These are phyloP conservation scores for Macheiramphus alcinus DNA, from an alignment of 2,113 vertebrate genomes.

Conservation along the genomic window DNA sequence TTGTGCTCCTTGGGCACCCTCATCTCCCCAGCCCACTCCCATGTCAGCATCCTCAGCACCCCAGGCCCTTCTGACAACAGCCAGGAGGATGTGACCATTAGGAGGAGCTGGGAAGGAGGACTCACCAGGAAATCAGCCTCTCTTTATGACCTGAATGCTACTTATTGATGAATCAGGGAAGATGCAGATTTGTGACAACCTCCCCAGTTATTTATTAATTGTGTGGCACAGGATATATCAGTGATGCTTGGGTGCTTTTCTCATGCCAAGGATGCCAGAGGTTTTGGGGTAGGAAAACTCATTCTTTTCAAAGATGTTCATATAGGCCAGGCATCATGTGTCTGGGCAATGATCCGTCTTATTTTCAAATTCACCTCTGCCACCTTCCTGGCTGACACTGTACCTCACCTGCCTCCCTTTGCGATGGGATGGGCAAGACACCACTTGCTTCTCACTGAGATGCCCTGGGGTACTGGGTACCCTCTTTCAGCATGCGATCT, in stretches of 20 bases:
- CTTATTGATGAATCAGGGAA: conserved; percentile 45
- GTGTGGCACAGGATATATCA: background rate
- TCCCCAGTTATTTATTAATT: background rate
- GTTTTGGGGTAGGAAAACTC: background rate
- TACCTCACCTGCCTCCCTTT: background rate
- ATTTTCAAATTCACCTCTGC: background rate
- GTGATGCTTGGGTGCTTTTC: background rate
- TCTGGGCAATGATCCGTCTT: background rate
- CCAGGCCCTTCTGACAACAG: background rate
- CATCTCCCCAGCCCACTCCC: background rate
- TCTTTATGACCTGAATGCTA: background rate
- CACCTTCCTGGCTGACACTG: background rate
- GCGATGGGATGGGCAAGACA: background rate
- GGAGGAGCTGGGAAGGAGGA: background rate
- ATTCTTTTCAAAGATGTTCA: background rate
- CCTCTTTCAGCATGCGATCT: background rate
- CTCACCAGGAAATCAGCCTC: conserved; percentile 1
- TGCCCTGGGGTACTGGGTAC: background rate
- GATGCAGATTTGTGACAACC: background rate
- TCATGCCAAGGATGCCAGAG: background rate
- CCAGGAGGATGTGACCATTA: background rate
- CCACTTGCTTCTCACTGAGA: background rate
- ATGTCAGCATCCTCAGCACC: background rate
- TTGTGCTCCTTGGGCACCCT: background rate
- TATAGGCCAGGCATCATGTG: accelerated